phyloP scores from a whole-genome alignment of 2,888 invertebrate species.

The Drosophila pegasa region DNA sequence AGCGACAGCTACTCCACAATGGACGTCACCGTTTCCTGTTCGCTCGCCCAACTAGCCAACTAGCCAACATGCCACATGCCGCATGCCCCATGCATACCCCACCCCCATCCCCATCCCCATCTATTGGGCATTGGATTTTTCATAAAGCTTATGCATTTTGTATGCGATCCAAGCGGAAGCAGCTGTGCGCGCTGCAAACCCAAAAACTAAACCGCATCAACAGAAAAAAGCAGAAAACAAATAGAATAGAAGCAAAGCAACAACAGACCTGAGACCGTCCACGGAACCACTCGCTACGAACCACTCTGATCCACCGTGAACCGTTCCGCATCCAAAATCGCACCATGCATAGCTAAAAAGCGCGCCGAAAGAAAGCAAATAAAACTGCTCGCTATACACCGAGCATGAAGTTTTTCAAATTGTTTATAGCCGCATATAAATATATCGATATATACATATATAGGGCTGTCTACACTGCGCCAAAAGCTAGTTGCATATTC shows the following conservation, averaged over 20 bases:
- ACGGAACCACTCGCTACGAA: constrained; percentile 17
- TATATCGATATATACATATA: background rate
- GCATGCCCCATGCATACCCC: background rate
- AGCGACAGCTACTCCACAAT: constrained; percentile 47
- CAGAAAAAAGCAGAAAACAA: background rate
- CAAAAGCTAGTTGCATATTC: background rate
- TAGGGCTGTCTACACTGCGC: constrained; percentile 4
- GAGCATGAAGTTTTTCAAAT: constrained; percentile 44
- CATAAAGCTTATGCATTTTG: constrained; percentile 71
- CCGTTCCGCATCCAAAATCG: constrained; percentile 29
- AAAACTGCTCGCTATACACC: constrained; percentile 41
- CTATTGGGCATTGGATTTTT: constrained; percentile 63
- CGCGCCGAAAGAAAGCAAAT: constrained; percentile 67
- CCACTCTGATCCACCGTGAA: constrained; percentile 31
- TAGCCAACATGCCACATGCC: constrained; percentile 5
- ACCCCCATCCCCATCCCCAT: constrained; percentile 37
- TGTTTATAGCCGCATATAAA: constrained; percentile 41
- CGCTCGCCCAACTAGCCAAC: constrained; percentile 8
- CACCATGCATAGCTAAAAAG: constrained; percentile 64
- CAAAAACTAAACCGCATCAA: constrained; percentile 13
- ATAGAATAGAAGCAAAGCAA: background rate
- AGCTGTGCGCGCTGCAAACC: constrained; percentile 19
- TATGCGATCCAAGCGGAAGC: constrained; percentile 43
- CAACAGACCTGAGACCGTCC: constrained; percentile 4
- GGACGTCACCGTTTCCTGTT: constrained; percentile 33